A percentile compares a stretch with the other conserved stretches of the same genome.
These are phyloP conservation scores for Epizoanthus fatuus DNA, from an alignment of 92 coral and sea anemone genomes.

Conservation along the genomic window DNA sequence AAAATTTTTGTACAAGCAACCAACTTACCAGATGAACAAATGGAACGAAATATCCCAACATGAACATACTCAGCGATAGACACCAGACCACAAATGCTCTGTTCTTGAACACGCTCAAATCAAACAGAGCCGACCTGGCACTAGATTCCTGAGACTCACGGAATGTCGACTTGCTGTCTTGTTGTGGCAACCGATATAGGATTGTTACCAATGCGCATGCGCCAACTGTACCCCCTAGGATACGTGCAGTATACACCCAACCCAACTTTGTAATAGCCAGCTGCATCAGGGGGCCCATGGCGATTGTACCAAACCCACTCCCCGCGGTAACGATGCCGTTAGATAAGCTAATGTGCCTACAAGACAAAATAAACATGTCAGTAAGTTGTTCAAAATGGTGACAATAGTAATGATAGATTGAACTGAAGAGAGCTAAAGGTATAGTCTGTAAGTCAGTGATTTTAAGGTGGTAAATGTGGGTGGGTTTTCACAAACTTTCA, in stretches of 20 bases:
- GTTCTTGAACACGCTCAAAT: slow-evolving; percentile 84
- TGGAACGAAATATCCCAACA: slow-evolving; percentile 96
- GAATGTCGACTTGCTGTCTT: background rate
- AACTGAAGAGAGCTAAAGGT: no score
- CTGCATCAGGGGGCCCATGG: slow-evolving; percentile 92
- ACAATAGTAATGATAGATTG: background rate
- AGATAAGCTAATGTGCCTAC: slow-evolving; percentile 88
- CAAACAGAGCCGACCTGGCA: slow-evolving; percentile 76
- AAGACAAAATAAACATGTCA: background rate
- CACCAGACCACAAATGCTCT: slow-evolving; percentile 92
- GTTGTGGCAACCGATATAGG: slow-evolving; percentile 77
- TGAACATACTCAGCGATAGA: slow-evolving; percentile 85
- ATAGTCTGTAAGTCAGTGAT: no score
- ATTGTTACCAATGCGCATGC: slow-evolving; percentile 80
- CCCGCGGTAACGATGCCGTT: slow-evolving; percentile 97
- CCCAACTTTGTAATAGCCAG: slow-evolving; percentile 76
- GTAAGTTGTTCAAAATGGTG: no score
- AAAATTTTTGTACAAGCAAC: background rate
- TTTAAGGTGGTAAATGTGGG: no score
- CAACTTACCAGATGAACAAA: slow-evolving; percentile 95
- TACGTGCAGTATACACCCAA: slow-evolving; percentile 84
- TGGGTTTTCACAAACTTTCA: no score
- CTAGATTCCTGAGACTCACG: slow-evolving; percentile 31
- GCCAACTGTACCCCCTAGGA: slow-evolving; percentile 78
- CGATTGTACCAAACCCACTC: slow-evolving; percentile 95